Evolutionary conservation across 2,888 invertebrate genomes (phyloP).

Genomic region (Tortricodes alternella): DNA sequence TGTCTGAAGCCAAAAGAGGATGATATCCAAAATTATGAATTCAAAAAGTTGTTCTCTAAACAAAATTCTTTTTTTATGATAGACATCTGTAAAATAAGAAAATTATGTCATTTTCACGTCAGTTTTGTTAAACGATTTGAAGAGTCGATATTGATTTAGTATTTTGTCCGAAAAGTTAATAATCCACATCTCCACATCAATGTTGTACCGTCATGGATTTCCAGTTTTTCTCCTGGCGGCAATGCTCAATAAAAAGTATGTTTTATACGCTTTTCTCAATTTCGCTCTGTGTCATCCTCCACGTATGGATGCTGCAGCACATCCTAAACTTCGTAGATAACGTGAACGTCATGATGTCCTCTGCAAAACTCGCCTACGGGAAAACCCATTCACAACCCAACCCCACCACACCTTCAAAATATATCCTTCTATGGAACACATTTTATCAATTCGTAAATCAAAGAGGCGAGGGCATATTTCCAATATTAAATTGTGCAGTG

Average conservation of each 20-base stretch:
- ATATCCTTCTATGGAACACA: constrained; percentile 45
- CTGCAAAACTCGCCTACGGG: constrained; percentile 4
- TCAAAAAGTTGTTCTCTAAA: not conserved
- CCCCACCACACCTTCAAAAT: constrained; percentile 34
- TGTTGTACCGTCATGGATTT: constrained; percentile 29
- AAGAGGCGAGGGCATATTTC: constrained; percentile 12
- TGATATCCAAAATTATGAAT: too few species aligned
- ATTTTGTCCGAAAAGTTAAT: constrained; percentile 13
- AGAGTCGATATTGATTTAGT: not conserved
- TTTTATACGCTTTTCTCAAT: constrained; percentile 34
- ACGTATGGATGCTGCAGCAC: constrained; percentile 37
- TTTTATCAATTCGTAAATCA: constrained; percentile 27
- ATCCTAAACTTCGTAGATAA: constrained; percentile 36
- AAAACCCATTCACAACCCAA: not conserved
- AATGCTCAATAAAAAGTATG: constrained; percentile 39
- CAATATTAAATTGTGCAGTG: constrained; percentile 40
- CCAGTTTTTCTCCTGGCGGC: constrained; percentile 32
- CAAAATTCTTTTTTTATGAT: not conserved
- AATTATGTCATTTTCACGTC: constrained; percentile 2
- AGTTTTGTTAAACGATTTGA: constrained; percentile 1
- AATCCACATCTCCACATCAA: constrained; percentile 5
- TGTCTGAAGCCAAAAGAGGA: too few species aligned
- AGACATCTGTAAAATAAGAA: not conserved
- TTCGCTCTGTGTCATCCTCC: constrained; percentile 36
- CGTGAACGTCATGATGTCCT: constrained; percentile 29